Conservation (phyloP, 1,140 invertebrate genomes). For the Caenorhabditis tropicalis region DNA sequence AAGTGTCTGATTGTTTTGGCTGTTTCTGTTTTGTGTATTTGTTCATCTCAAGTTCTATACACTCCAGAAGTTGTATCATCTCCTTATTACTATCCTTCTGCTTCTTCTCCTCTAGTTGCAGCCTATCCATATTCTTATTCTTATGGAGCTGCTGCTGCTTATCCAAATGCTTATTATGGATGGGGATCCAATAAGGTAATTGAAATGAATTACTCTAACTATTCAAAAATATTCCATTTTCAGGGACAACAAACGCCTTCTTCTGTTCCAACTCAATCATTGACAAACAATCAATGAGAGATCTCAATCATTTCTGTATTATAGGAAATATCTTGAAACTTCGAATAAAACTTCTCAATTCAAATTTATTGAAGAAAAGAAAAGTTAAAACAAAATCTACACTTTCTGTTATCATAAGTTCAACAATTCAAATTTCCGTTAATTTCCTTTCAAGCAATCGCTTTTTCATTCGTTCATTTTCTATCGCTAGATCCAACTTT, state of each 20-base stretch:
- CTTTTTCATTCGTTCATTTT: too few species aligned
- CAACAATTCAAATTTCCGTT: too few species aligned
- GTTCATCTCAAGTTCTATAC: background rate
- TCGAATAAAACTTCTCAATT: too few species aligned
- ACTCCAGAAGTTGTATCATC: constrained; percentile 14
- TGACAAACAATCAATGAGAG: constrained; percentile 2
- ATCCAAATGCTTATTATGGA: constrained; percentile 17
- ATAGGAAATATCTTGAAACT: background rate
- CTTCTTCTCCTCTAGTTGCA: background rate
- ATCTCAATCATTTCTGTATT: background rate
- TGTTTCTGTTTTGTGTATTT: constrained; percentile 1
- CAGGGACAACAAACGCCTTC: background rate
- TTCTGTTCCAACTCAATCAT: constrained; percentile 2
- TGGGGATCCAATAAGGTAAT: constrained; percentile 32
- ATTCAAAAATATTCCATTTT: background rate
- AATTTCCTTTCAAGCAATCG: too few species aligned
- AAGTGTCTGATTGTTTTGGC: background rate
- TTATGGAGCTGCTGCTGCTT: constrained; percentile 25
- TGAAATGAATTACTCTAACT: background rate
- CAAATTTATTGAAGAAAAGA: too few species aligned
- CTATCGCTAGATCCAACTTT: too few species aligned
- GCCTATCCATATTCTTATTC: constrained; percentile 7
- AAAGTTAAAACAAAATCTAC: too few species aligned
- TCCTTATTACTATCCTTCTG: constrained; percentile 2
- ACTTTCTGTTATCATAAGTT: too few species aligned